Conservation (phyloP, 2,797 vertebrate species). For the Xiphophorus birchmanni region DNA sequence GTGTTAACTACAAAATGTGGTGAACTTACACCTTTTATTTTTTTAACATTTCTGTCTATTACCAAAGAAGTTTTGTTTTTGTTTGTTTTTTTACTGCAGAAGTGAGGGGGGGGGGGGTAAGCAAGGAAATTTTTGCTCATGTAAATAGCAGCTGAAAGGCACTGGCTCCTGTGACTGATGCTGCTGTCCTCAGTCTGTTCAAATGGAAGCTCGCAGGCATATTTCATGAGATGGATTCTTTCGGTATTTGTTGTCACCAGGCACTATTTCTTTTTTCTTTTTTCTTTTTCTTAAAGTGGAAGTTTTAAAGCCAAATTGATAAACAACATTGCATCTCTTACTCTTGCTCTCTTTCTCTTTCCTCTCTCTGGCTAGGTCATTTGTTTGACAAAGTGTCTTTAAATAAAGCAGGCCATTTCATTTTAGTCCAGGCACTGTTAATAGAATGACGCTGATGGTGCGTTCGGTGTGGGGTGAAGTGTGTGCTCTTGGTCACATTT, state of each 20-base stretch:
- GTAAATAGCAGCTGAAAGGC: constrained; percentile 51
- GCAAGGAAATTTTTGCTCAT: constrained; percentile 25
- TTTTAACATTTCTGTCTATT: neutral
- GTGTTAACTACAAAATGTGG: neutral
- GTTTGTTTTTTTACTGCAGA: constrained; percentile 27
- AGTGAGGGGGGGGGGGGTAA: constrained; percentile 11
- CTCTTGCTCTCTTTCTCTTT: neutral
- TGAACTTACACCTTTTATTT: neutral
- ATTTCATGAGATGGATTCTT: constrained; percentile 76
- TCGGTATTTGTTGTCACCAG: constrained; percentile 66
- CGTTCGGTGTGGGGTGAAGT: constrained; percentile 43
- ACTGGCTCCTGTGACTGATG: constrained; percentile 65
- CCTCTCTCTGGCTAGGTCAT: constrained; percentile 67
- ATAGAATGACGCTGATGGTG: constrained; percentile 65
- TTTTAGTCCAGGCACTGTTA: constrained; percentile 61
- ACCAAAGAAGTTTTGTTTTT: neutral
- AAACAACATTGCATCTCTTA: constrained; percentile 59
- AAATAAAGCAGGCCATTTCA: constrained; percentile 71
- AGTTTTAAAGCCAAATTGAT: constrained; percentile 77
- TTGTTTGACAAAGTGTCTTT: constrained; percentile 77
- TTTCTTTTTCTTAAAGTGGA: constrained; percentile 53
- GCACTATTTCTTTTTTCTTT: constrained; percentile 35
- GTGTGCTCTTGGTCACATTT: constrained; percentile 41
- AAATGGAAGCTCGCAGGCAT: constrained; percentile 72
- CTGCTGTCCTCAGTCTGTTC: constrained; percentile 58